Evolutionary conservation across 2,113 vertebrate species (phyloP).

Genomic region (Rhinoderma darwinii): DNA sequence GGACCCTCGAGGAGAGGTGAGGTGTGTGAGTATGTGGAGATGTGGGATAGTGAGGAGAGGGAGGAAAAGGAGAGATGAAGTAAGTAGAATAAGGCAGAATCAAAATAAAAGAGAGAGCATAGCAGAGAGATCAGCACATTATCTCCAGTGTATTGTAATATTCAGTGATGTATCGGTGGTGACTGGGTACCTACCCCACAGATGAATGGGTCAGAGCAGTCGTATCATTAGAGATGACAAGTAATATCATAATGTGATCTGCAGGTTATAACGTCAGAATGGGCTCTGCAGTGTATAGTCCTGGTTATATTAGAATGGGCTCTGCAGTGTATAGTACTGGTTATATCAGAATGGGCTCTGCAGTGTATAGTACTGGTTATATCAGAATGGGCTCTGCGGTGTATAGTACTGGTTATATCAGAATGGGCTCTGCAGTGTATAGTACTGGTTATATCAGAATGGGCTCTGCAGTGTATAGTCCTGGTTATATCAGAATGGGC

Average conservation of each 20-base stretch:
- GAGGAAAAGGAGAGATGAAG: slow-evolving; percentile 47
- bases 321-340: no score
- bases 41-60: slow-evolving; percentile 15
- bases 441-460: not conserved
- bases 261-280: not conserved
- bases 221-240: not conserved
- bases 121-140: slow-evolving; percentile 54
- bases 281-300: not conserved
- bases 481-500: not conserved
- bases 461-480: not conserved
- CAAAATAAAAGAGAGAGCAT: slow-evolving; percentile 17
- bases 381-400: not conserved
- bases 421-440: not conserved
- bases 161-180: not conserved
- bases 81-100: slow-evolving; percentile 56
- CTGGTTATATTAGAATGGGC: not conserved
- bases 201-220: no score
- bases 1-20: not conserved
- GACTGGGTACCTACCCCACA: no score
- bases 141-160: not conserved
- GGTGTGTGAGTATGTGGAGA: slow-evolving; percentile 24
- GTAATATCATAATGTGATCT: not conserved
- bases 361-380: not conserved
- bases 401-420: not conserved
- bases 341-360: not conserved